Conservation (phyloP, 2,797 vertebrate species). For the Hipposideros larvatus region DNA sequence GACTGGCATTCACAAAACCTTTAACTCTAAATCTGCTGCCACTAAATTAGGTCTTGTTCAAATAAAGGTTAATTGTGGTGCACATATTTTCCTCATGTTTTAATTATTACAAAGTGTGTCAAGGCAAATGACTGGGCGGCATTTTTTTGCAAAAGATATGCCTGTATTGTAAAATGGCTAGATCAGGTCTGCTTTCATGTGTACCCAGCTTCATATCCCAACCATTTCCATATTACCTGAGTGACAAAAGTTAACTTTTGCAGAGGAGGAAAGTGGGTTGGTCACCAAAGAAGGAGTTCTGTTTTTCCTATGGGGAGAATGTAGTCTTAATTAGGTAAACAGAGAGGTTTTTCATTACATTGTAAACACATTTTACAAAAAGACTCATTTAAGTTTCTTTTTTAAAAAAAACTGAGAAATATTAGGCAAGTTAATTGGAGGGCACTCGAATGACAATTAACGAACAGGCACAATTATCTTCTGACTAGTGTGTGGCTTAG, state of each 20-base stretch:
- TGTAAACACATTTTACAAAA: constrained; percentile 89
- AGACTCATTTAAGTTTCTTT: constrained; percentile 90
- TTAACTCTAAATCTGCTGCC: constrained; percentile 78
- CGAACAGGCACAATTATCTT: constrained; percentile 97
- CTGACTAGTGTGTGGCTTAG: constrained; percentile 95
- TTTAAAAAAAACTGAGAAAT: constrained; percentile 87
- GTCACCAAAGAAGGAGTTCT: constrained; percentile 71
- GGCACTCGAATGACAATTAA: constrained; percentile 95
- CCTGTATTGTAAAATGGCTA: constrained; percentile 54
- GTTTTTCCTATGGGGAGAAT: constrained; percentile 77
- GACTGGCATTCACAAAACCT: constrained; percentile 63
- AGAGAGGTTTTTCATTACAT: constrained; percentile 84
- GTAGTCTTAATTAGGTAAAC: constrained; percentile 88
- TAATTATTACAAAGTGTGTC: constrained; percentile 61
- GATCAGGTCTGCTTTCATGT: constrained; percentile 43
- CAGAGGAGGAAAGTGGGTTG: constrained; percentile 48
- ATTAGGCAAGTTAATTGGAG: constrained; percentile 95
- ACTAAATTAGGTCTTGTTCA: constrained; percentile 81
- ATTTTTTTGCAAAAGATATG: constrained; percentile 68
- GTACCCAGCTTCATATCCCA: constrained; percentile 60
- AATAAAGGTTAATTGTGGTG: constrained; percentile 84
- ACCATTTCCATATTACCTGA: constrained; percentile 11
- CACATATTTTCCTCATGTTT: constrained; percentile 51
- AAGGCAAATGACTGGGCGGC: constrained; percentile 65
- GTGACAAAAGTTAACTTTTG: constrained; percentile 73